Evolutionary conservation across 2,113 vertebrate species (phyloP).

Genomic region (Gavialis gangeticus): DNA sequence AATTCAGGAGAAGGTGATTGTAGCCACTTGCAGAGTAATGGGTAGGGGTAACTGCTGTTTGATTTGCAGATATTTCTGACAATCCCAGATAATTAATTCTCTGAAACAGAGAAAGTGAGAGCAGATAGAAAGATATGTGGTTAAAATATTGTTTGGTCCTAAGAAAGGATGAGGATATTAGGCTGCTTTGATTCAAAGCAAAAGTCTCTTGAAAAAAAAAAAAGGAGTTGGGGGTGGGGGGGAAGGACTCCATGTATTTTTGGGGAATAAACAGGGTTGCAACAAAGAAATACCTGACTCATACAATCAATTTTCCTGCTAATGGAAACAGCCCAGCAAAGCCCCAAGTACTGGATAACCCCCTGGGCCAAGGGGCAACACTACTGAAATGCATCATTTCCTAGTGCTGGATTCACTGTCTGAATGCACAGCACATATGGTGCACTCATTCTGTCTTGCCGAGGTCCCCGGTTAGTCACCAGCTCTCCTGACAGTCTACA

Average conservation of each 20-base stretch:
- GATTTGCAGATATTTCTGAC: slow-evolving; percentile 36
- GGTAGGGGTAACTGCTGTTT: slow-evolving; percentile 30
- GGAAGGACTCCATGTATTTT: not conserved
- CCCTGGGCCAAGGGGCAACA: not conserved
- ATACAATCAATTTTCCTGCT: not conserved
- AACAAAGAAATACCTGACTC: not conserved
- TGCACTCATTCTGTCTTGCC: rapidly evolving
- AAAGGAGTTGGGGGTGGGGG: not conserved
- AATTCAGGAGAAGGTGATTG: slow-evolving; percentile 25
- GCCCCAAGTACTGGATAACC: not conserved
- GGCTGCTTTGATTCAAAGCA: not conserved
- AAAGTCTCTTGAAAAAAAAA: not conserved
- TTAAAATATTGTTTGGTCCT: not conserved
- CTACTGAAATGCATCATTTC: not conserved
- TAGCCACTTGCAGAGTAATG: slow-evolving; percentile 20
- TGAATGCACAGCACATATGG: not conserved
- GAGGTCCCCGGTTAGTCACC: not conserved
- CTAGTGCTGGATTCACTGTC: not conserved
- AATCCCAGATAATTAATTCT: slow-evolving; percentile 48
- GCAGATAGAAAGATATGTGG: not conserved
- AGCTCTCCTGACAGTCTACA: not conserved
- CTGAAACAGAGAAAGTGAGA: not conserved
- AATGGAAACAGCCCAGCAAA: not conserved
- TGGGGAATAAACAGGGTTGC: not conserved
- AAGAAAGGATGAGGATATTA: not conserved